These are phyloP conservation scores for Ooceraea biroi DNA, from an alignment of 1,140 invertebrate genomes.

Conservation along the genomic window DNA sequence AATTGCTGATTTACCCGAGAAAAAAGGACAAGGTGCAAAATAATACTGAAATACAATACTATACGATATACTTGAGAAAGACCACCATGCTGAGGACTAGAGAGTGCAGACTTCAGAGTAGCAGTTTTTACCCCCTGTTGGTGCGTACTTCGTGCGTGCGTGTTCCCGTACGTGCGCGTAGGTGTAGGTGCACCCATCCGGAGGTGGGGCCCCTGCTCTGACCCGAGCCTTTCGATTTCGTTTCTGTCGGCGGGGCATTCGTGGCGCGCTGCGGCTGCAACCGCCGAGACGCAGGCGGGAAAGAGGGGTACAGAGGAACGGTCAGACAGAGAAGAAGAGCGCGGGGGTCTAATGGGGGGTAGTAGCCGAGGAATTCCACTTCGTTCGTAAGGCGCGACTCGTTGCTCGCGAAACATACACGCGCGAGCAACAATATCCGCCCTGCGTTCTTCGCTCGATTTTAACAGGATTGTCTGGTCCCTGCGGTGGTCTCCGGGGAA, in stretches of 20 bases:
- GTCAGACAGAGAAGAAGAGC: constrained; percentile 13
- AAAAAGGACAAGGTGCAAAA: no score
- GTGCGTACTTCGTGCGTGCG: background rate
- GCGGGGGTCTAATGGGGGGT: constrained; percentile 65
- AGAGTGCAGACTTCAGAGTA: background rate
- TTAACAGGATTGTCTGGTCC: background rate
- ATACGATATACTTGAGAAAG: no score
- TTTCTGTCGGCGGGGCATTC: constrained; percentile 61
- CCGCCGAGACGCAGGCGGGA: background rate
- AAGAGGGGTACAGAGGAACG: background rate
- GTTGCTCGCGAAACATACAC: constrained; percentile 62
- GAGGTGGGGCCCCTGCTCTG: constrained; percentile 61
- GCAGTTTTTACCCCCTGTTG: constrained; percentile 16
- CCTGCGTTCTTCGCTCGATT: background rate
- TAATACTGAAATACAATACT: no score
- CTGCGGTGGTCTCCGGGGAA: background rate
- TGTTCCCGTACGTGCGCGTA: constrained; percentile 7
- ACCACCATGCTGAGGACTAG: no score
- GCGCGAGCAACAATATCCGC: constrained; percentile 50
- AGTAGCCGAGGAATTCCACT: constrained; percentile 68
- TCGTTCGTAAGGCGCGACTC: constrained; percentile 71
- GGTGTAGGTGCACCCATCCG: constrained; percentile 65
- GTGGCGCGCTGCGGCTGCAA: constrained; percentile 39
- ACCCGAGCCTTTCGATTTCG: constrained; percentile 73
- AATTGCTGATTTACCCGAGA: no score